Evolutionary conservation across 2,113 vertebrate species (phyloP), one percentile per base, ranked within the genome.

Genomic region (Chunga burmeisteri): DNA sequence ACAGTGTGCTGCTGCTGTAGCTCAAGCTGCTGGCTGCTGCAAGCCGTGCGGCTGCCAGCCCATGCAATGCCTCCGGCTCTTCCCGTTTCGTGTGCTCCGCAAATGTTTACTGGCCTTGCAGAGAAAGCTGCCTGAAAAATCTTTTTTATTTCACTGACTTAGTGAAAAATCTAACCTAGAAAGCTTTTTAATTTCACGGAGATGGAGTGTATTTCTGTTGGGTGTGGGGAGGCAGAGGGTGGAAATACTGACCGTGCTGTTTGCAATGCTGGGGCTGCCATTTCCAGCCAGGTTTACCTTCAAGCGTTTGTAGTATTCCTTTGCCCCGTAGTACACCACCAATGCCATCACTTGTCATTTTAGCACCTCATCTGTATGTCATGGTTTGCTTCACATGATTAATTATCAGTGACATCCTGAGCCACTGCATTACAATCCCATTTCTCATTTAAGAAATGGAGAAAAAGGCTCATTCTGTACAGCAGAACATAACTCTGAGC

Each of bases 1-100:
- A 17, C 47, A n/a, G 25, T 1, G 7, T 6, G 19, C 70, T 36
- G 26, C 58, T 77, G 56, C 55, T 81, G 84, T 30, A 49, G 56
- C 81, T 67, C 23, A 42, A 10, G 46, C 16, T 62, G 56, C 32
- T 49, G 83, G 27, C 22, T 63, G 25, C 72, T 72, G 34, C 0
- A 0, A 72, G 15, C 38, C 47, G 3, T 3, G 12, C 0, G 0
- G 49, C 58, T 72, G 67, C 42, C 8, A 13, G 36, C 27, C 68
- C 47, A 0, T 40, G 23, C 22, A 53, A 61, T 83, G 67, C 61
- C 38, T 81, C 30, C 59, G n/a, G 59, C 27, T 88, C 73, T 63
- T 53, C 49, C 55, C 55, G 0, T 59, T 81, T 26, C 9, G 4
- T 58, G n/a, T 27, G 6, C 32, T 42, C n/a, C 67, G 17, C 46